Percentiles rank a stretch among this genome's conserved stretches.
Conservation (phyloP, 2,113 vertebrate genomes). For the Phasianus colchicus region DNA sequence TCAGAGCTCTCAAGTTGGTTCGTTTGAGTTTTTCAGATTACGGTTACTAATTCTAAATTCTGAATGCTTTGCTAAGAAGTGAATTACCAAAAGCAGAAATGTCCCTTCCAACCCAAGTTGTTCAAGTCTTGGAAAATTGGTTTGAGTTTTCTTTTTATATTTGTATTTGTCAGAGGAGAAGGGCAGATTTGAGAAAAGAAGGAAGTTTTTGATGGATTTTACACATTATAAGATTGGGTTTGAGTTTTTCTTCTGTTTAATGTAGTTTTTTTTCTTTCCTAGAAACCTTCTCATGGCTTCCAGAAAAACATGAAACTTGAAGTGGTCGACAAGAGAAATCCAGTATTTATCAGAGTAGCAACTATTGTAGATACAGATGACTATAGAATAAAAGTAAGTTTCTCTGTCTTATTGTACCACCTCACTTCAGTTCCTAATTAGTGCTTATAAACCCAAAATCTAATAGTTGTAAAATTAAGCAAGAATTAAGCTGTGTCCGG, state of each 20-base stretch:
- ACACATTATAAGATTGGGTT: not conserved
- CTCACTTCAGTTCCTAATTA: not conserved
- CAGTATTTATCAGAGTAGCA: constrained; percentile 85
- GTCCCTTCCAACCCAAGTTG: not conserved
- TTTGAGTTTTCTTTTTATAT: not conserved
- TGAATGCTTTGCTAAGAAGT: not conserved
- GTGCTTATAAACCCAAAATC: not conserved
- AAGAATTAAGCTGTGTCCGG: not conserved
- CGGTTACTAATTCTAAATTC: not conserved
- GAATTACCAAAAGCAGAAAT: not conserved
- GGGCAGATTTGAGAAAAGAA: not conserved
- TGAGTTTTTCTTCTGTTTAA: not conserved
- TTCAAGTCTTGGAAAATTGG: not conserved
- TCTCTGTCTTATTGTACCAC: not conserved
- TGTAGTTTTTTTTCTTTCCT: not conserved
- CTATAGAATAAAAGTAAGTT: constrained; percentile 84
- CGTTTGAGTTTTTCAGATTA: not conserved
- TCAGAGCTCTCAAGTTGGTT: not conserved
- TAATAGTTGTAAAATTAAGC: not conserved
- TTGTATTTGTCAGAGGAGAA: not conserved
- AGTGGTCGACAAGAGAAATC: constrained; percentile 86
- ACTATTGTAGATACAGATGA: constrained; percentile 85
- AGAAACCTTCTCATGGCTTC: constrained; percentile 88
- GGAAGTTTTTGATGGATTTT: not conserved
- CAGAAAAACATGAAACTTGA: constrained; percentile 88